Evolutionary conservation across 2,113 vertebrate species (phyloP), one percentile per base, ranked within the genome.

Genomic region (Panthera tigris): DNA sequence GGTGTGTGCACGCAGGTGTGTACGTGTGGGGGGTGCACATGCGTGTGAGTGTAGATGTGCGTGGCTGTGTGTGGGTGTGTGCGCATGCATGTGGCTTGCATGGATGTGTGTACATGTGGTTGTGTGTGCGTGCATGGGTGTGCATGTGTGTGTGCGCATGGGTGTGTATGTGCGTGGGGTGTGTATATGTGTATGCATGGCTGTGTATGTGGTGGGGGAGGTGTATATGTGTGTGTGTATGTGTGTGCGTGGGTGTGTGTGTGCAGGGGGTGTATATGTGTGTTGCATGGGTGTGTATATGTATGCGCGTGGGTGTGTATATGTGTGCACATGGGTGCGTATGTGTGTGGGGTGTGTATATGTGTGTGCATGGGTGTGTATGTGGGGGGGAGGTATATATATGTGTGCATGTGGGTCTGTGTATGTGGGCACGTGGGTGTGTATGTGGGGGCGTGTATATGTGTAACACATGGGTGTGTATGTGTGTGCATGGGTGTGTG

Each of bases 391-490:
- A 41, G 6, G 41, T 45, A 7, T 45, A 45, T 45, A 45, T 45
- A 7, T 45, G 41, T 45, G 41, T 8, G 41, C 73, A 29, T 3
- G 73, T 25, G 23, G 29, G 25, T 15, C 9, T 45, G 73, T 4
- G 73, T 2, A 29, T 79, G 71, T 25, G 19, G 1, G 2, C 8
- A 11, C n/a, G 1, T 11, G 18, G 9, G 19, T 73, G 71, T 39
- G n/a, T 21, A 16, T 21, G n/a, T 69, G 33, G 2, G 7, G 3
- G 68, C 5, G 66, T n/a, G 33, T 45, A 45, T 45, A 45, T 45
- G 41, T 45, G 1, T 45, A 45, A 4, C 14, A 7, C 29, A 3
- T 18, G 7, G 4, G 9, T 36, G 69, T n/a, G 68, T 0, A 11
- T 73, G 69, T 39, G n/a, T 21, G 15, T 4, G n/a, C 10, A 9